A percentile compares a stretch with the other conserved stretches of the same genome.
These are phyloP conservation scores for Alligator mississippiensis DNA, from an alignment of 2,113 vertebrate species.

Conservation along the genomic window DNA sequence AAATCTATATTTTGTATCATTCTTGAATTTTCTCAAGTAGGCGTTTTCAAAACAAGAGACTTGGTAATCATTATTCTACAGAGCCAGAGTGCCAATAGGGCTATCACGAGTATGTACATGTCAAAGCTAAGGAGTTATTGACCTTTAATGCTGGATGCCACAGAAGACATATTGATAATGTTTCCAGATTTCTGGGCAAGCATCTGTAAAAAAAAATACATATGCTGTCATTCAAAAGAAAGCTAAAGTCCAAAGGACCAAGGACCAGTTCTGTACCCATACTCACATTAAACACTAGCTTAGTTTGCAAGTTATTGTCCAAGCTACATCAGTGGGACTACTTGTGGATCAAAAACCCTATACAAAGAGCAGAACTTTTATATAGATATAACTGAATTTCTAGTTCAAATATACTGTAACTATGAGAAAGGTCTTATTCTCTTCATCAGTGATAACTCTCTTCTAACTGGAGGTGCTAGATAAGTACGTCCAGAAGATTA, in stretches of 20 bases:
- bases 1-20: background rate
- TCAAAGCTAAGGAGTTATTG: conserved; percentile 2
- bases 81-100: background rate
- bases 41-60: background rate
- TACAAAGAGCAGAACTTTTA: background rate
- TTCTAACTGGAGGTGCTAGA: background rate
- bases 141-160: conserved; percentile 97
- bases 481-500: background rate
- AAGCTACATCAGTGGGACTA: background rate
- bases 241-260: background rate
- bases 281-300: background rate
- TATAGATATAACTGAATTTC: too few species aligned
- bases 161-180: conserved; percentile 97
- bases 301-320: background rate
- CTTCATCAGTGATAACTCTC: background rate
- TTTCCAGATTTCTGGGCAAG: conserved; percentile 91
- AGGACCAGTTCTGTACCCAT: background rate
- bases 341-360: background rate
- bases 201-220: conserved; percentile 83
- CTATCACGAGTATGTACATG: background rate
- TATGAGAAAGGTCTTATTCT: background rate
- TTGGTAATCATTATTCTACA: background rate
- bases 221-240: background rate
- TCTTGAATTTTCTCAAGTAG: background rate
- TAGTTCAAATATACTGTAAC: background rate